These are phyloP conservation scores for Brachionus koreanus DNA, from an alignment of 1,140 invertebrate species.

Conservation along the genomic window DNA sequence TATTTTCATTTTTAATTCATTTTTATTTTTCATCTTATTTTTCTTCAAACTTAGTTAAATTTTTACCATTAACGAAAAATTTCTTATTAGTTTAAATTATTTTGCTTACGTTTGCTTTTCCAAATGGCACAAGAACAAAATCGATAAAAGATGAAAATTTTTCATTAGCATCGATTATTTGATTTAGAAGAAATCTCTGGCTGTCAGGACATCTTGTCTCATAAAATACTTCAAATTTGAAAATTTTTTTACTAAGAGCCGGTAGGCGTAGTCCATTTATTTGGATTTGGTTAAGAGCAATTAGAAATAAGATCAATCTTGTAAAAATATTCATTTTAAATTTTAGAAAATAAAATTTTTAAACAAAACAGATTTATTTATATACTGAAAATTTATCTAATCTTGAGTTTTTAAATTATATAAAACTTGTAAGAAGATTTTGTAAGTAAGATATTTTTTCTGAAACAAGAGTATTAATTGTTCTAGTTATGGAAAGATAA, in stretches of 20 bases:
- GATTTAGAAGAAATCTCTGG: neutral
- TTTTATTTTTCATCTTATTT: neutral
- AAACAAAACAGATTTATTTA: neutral
- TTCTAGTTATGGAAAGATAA: too few species aligned
- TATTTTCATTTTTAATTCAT: slow-evolving; percentile 20
- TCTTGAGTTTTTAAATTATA: neutral
- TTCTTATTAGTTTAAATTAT: neutral
- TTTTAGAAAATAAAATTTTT: neutral
- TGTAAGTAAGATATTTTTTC: too few species aligned
- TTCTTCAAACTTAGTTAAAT: neutral
- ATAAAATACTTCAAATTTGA: slow-evolving; percentile 33
- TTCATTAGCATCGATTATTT: neutral
- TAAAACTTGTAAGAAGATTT: too few species aligned
- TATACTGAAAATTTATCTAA: neutral
- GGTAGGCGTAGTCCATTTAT: neutral
- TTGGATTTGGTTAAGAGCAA: neutral
- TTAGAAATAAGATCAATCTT: neutral
- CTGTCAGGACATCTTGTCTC: slow-evolving; percentile 40
- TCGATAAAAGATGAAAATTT: slow-evolving; percentile 17
- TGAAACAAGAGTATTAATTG: too few species aligned
- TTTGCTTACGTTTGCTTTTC: slow-evolving; percentile 39
- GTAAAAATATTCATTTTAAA: neutral
- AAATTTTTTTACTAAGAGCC: neutral
- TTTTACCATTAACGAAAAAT: neutral
- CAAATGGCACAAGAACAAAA: slow-evolving; percentile 14